Percentiles rank a stretch among this genome's conserved stretches.
These are phyloP conservation scores for Mythimna ferrago DNA, from an alignment of 2,888 invertebrate genomes.

Conservation along the genomic window DNA sequence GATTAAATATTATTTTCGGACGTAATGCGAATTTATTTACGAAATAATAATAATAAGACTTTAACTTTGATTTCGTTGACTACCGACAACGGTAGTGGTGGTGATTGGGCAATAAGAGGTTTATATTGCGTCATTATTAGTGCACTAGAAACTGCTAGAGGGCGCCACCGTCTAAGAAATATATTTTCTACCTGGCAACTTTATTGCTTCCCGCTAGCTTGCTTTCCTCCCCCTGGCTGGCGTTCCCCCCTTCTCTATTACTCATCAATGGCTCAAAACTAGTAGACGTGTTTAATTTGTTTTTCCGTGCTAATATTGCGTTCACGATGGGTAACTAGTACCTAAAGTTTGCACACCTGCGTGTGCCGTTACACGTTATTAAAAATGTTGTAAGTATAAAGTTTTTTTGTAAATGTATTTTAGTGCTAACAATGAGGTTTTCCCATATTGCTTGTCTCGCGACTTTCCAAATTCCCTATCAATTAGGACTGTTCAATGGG, in stretches of 20 bases:
- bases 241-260: conserved; percentile 70
- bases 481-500: conserved; percentile 1
- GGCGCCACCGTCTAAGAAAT: not conserved
- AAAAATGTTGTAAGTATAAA: conserved; percentile 93
- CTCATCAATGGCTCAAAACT: conserved; percentile 86
- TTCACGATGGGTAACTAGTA: conserved; percentile 95
- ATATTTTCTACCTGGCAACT: conserved; percentile 21
- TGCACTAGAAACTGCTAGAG: not conserved
- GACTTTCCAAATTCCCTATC: conserved; percentile 10
- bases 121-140: not conserved
- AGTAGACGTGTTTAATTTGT: conserved; percentile 84
- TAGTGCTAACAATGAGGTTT: conserved; percentile 22
- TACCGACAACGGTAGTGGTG: too few relatives aligned
- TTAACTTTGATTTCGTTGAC: too few relatives aligned
- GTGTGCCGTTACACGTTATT: conserved; percentile 92
- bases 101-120: too few relatives aligned
- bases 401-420: conserved; percentile 31
- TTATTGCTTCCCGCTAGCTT: conserved; percentile 8
- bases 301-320: conserved; percentile 88
- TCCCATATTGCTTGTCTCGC: conserved; percentile 16
- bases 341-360: conserved; percentile 92
- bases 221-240: conserved; percentile 11
- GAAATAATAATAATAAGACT: too few relatives aligned
- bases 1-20: too few relatives aligned
- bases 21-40: too few relatives aligned